These are phyloP conservation scores for Sitta carolinensis DNA, from an alignment of 2,797 vertebrate species.

Conservation along the genomic window DNA sequence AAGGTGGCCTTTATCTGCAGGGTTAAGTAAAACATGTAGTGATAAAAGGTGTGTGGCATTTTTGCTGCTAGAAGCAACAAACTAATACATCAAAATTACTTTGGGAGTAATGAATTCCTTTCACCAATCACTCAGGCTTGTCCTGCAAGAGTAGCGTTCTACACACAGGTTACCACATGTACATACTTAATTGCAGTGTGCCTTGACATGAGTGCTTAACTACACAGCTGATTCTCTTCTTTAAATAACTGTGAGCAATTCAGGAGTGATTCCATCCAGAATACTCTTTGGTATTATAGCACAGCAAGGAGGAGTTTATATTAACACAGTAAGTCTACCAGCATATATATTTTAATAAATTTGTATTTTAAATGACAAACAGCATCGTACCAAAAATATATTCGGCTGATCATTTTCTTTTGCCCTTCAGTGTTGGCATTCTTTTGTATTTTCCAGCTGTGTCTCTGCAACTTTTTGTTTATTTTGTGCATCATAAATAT, in stretches of 20 bases:
- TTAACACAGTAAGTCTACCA: background rate
- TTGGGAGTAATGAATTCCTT: background rate
- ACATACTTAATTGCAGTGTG: background rate
- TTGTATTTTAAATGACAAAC: background rate
- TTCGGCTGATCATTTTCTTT: background rate
- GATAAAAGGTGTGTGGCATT: background rate
- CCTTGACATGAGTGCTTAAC: background rate
- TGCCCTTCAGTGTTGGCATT: background rate
- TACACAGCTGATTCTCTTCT: background rate
- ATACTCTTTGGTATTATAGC: background rate
- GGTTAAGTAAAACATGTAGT: background rate
- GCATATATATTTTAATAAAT: background rate
- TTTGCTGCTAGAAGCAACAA: background rate
- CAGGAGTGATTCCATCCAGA: background rate
- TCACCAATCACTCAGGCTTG: background rate
- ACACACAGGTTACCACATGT: background rate
- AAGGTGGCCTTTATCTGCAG: background rate
- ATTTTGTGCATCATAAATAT: background rate
- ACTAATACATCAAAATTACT: background rate
- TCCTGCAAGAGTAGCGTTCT: background rate
- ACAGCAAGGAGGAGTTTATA: background rate
- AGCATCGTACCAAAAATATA: background rate
- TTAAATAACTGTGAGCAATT: constrained; percentile 8
- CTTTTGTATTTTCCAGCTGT: background rate
- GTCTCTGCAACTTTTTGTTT: background rate